phyloP scores from a whole-genome alignment of 2,797 vertebrate genomes.

The Nasua narica region DNA sequence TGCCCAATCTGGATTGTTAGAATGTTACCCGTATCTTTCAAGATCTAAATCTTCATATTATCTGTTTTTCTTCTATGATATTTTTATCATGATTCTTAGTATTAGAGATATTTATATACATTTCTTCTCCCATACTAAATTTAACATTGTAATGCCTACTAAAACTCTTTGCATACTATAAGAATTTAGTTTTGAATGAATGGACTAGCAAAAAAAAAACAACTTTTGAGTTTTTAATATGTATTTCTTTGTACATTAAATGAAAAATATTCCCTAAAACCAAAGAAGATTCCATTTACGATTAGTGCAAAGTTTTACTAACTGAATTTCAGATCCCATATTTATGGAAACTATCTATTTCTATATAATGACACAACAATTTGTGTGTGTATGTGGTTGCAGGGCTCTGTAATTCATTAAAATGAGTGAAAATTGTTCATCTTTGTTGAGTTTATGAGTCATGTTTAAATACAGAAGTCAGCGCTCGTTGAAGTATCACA shows the following conservation, averaged over 20 bases:
- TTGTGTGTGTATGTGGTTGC: neutral
- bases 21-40: neutral
- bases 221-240: neutral
- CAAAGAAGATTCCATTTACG: neutral
- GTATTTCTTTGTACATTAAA: neutral
- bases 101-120: neutral
- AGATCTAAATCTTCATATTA: neutral
- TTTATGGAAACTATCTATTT: neutral
- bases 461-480: neutral
- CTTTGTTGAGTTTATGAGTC: neutral
- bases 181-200: neutral
- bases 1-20: neutral
- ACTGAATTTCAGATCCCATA: neutral
- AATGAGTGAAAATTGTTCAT: neutral
- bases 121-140: neutral
- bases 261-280: neutral
- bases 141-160: neutral
- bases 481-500: neutral
- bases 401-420: neutral
- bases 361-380: neutral
- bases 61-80: neutral
- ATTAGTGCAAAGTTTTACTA: neutral
- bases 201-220: neutral
- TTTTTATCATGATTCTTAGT: neutral
- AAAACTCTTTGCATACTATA: neutral